A percentile compares a stretch with the other conserved stretches of the same genome.
Evolutionary conservation across 2,797 vertebrate species (phyloP).

Genomic region (Paratrypauchen microcephalus): DNA sequence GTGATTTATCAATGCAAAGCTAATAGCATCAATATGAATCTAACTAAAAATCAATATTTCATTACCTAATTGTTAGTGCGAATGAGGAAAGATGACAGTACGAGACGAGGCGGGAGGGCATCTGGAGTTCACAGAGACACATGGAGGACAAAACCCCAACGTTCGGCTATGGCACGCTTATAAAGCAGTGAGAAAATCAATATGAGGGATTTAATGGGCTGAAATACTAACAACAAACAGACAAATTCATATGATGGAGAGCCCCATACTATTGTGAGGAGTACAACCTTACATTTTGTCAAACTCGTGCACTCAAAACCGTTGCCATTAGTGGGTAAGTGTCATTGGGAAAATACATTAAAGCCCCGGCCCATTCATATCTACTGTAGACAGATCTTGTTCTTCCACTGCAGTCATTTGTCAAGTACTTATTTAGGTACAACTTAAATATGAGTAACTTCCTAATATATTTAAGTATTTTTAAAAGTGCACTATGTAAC

Average conservation of each 20-base stretch:
- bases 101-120: slow-evolving; percentile 91
- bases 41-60: slow-evolving; percentile 99
- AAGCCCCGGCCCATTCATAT: slow-evolving; percentile 16
- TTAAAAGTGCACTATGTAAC: no score
- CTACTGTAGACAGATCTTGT: slow-evolving; percentile 17
- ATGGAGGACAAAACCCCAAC: slow-evolving; percentile 87
- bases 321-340: not conserved
- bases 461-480: not conserved
- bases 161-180: slow-evolving; percentile 37
- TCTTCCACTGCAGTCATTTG: slow-evolving; percentile 27
- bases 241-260: slow-evolving; percentile 49
- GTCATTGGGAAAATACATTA: slow-evolving; percentile 25
- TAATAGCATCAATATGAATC: slow-evolving; percentile 99
- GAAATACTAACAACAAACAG: slow-evolving; percentile 50
- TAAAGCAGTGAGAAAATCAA: slow-evolving; percentile 34
- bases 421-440: slow-evolving; percentile 26
- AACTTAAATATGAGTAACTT: not conserved
- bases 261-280: slow-evolving; percentile 16
- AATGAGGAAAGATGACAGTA: slow-evolving; percentile 98
- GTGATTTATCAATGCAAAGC: slow-evolving; percentile 99
- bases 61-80: slow-evolving; percentile 99
- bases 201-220: slow-evolving; percentile 27
- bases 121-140: slow-evolving; percentile 96
- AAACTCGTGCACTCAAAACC: slow-evolving; percentile 13
- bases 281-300: slow-evolving; percentile 34